These are phyloP conservation scores for Lydus trimaculatus DNA, from an alignment of 2,888 invertebrate species.

Conservation along the genomic window DNA sequence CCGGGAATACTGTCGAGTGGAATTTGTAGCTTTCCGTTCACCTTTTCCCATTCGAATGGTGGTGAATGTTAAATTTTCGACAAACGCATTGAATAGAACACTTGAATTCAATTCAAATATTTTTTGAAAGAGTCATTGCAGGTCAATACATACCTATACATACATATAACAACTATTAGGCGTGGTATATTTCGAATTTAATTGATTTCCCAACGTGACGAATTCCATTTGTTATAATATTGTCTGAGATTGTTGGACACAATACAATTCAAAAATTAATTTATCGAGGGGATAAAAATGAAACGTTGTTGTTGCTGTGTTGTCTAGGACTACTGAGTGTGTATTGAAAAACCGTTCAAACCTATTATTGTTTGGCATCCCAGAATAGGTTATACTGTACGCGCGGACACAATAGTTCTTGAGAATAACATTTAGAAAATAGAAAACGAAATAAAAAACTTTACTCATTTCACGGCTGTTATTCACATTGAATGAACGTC, in stretches of 20 bases:
- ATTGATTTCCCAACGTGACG: slow-evolving; percentile 11
- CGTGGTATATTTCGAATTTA: slow-evolving; percentile 3
- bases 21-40: slow-evolving; percentile 1
- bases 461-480: slow-evolving; percentile 56
- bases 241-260: slow-evolving; percentile 3
- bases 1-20: neutral
- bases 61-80: neutral
- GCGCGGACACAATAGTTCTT: slow-evolving; percentile 31
- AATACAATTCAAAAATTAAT: slow-evolving; percentile 31
- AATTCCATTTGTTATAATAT: slow-evolving; percentile 1
- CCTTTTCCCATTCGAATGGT: neutral
- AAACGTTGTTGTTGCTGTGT: neutral
- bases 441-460: slow-evolving; percentile 41
- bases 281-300: slow-evolving; percentile 24
- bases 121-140: neutral
- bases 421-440: slow-evolving; percentile 18
- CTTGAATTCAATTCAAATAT: neutral
- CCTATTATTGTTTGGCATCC: slow-evolving; percentile 32
- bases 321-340: slow-evolving; percentile 17
- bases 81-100: neutral
- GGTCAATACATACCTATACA: too few relatives aligned
- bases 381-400: slow-evolving; percentile 12
- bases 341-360: slow-evolving; percentile 18
- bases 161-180: neutral
- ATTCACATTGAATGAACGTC: slow-evolving; percentile 50